A percentile compares a stretch with the other conserved stretches of the same genome.
phyloP scores from a whole-genome alignment of 1,140 invertebrate genomes.

The Ruditapes philippinarum region DNA sequence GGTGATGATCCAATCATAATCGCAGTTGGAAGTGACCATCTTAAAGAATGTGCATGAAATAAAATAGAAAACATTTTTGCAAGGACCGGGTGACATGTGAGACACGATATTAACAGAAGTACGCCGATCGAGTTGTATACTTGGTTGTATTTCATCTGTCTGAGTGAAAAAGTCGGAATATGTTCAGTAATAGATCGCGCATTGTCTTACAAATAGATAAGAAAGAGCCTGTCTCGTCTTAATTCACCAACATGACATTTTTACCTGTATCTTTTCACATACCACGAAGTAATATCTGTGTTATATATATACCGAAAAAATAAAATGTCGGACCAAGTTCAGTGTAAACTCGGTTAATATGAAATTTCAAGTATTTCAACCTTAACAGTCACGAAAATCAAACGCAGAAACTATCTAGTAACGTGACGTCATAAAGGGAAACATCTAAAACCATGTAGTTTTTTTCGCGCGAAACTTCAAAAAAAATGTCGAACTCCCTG shows the following conservation, averaged over 20 bases:
- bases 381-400: too few relatives aligned
- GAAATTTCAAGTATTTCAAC: too few relatives aligned
- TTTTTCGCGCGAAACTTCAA: background rate
- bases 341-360: too few relatives aligned
- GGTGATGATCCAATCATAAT: conserved; percentile 86
- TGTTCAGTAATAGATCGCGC: too few relatives aligned
- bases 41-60: conserved; percentile 72
- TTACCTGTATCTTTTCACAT: too few relatives aligned
- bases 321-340: too few relatives aligned
- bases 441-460: background rate
- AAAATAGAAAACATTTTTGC: conserved; percentile 73
- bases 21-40: conserved; percentile 81
- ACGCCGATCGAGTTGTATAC: background rate
- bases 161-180: too few relatives aligned
- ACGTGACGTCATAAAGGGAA: background rate
- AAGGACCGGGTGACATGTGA: background rate
- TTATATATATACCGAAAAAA: too few relatives aligned
- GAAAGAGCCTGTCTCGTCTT: too few relatives aligned
- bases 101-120: background rate
- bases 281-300: too few relatives aligned
- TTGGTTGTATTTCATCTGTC: conserved; percentile 4
- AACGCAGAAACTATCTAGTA: conserved; percentile 5
- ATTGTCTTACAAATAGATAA: too few relatives aligned
- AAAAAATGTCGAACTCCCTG: background rate
- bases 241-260: too few relatives aligned